These are phyloP conservation scores for Rattus rattus DNA, from an alignment of 2,113 vertebrate species.

Conservation along the genomic window DNA sequence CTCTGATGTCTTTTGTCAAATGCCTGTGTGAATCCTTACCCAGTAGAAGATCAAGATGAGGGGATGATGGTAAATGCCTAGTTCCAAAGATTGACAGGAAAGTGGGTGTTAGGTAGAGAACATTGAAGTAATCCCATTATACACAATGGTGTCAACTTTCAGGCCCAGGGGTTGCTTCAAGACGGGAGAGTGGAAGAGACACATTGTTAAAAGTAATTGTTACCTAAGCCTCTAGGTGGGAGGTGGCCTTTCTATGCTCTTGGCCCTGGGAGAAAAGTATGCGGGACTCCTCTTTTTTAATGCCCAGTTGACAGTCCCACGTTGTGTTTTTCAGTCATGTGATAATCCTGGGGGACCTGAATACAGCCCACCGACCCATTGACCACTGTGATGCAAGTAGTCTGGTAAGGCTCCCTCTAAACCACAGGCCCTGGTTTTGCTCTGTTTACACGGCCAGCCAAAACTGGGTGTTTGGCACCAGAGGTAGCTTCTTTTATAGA, in stretches of 20 bases:
- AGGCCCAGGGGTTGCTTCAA: constrained; percentile 21
- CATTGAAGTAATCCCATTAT: neutral
- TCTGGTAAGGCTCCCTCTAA: constrained; percentile 85
- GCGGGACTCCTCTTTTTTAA: neutral
- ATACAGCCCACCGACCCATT: constrained; percentile 91
- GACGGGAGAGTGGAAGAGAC: constrained; percentile 1
- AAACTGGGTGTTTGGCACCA: neutral
- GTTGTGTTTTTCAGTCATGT: constrained; percentile 88
- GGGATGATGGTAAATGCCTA: neutral
- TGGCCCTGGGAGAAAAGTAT: neutral
- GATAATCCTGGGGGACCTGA: constrained; percentile 93
- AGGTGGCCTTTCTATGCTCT: neutral
- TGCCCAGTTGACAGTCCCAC: neutral
- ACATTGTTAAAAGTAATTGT: neutral
- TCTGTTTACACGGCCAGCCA: neutral
- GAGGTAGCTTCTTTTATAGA: constrained; percentile 31
- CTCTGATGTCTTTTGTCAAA: neutral
- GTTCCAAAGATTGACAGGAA: constrained; percentile 28
- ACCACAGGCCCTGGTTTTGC: neutral
- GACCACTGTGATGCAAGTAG: constrained; percentile 93
- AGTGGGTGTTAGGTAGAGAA: constrained; percentile 41
- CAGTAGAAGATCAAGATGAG: constrained; percentile 41
- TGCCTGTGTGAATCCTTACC: constrained; percentile 3
- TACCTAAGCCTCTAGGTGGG: neutral
- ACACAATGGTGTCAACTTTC: neutral